Conservation (phyloP, 2,113 vertebrate species). For the Chitala chitala region DNA sequence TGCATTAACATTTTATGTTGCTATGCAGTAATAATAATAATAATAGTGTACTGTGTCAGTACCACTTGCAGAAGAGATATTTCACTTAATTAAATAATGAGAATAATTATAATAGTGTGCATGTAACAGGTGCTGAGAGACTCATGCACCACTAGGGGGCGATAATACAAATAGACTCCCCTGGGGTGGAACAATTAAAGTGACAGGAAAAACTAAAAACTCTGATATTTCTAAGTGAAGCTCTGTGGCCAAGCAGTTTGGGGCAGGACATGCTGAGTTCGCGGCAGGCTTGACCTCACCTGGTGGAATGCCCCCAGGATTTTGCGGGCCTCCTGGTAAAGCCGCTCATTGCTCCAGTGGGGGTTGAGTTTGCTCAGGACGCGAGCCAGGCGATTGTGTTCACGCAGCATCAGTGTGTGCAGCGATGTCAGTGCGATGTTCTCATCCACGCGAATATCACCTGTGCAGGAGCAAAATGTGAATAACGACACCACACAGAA, state of each 20-base stretch:
- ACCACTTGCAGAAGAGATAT: too few species aligned
- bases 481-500: background rate
- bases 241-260: too few species aligned
- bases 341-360: slow-evolving; percentile 58
- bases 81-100: background rate
- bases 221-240: too few species aligned
- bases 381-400: slow-evolving; percentile 68
- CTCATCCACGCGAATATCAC: slow-evolving; percentile 60
- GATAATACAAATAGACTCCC: background rate
- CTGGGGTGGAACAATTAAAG: background rate
- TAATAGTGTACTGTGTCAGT: too few species aligned
- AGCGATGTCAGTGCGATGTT: slow-evolving; percentile 60
- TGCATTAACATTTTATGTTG: too few species aligned
- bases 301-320: slow-evolving; percentile 65
- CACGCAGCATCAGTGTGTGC: slow-evolving; percentile 64
- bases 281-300: slow-evolving; percentile 37
- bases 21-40: too few species aligned
- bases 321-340: slow-evolving; percentile 68
- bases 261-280: too few species aligned
- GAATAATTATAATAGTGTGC: background rate
- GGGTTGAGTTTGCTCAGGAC: slow-evolving; percentile 54
- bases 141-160: background rate
- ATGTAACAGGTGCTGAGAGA: background rate
- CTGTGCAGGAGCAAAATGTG: slow-evolving; percentile 35
- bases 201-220: background rate